Percentiles rank a stretch among this genome's conserved stretches.
Conservation (phyloP, 1,140 invertebrate genomes). For the Drosophila varians region DNA sequence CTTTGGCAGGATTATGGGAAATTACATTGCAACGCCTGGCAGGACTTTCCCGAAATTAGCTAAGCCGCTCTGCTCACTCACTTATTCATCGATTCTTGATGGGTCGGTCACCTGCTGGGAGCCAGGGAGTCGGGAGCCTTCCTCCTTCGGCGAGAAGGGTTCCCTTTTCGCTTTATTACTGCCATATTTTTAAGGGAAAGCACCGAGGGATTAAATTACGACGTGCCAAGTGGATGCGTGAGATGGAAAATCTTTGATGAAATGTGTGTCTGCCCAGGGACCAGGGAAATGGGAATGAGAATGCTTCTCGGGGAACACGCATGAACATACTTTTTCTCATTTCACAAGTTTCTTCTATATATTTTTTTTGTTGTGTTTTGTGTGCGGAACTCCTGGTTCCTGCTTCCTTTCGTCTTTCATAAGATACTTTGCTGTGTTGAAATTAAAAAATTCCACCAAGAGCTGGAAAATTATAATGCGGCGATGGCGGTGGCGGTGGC, state of each 20-base stretch:
- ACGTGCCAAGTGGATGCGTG: constrained; percentile 25
- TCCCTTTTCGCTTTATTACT: constrained; percentile 13
- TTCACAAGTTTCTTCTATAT: neutral
- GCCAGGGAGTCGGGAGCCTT: no score
- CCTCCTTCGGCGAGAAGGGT: constrained; percentile 6
- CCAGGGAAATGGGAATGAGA: constrained; percentile 29
- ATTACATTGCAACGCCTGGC: constrained; percentile 25
- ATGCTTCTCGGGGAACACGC: constrained; percentile 44
- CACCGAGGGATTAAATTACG: constrained; percentile 65
- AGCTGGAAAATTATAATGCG: constrained; percentile 62
- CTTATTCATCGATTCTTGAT: neutral
- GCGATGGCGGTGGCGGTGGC: constrained; percentile 15
- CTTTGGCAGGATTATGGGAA: constrained; percentile 11
- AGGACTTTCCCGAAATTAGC: constrained; percentile 26
- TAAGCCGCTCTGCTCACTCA: constrained; percentile 16
- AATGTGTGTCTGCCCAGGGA: constrained; percentile 43
- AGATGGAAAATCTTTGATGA: constrained; percentile 64
- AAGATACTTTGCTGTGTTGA: constrained; percentile 66
- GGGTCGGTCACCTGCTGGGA: constrained; percentile 40
- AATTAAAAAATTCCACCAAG: constrained; percentile 75
- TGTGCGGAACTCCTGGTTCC: neutral
- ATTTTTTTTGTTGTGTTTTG: neutral
- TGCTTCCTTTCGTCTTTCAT: constrained; percentile 1
- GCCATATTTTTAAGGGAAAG: constrained; percentile 35
- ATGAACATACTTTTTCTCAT: constrained; percentile 55